These are phyloP conservation scores for Ceryle rudis DNA, from an alignment of 2,797 vertebrate genomes.

Conservation along the genomic window DNA sequence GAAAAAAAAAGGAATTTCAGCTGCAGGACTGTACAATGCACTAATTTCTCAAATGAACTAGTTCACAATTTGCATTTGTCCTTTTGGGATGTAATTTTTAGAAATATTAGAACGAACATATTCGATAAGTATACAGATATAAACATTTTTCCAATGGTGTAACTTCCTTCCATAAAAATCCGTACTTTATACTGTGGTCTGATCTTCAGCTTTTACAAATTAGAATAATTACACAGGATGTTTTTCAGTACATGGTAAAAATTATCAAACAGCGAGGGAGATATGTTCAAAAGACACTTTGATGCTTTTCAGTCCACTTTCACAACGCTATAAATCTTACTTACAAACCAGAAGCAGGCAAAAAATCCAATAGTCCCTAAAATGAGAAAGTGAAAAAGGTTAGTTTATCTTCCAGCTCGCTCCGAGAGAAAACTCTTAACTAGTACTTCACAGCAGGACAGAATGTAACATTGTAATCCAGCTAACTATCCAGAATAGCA, in stretches of 20 bases:
- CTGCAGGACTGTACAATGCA: background rate
- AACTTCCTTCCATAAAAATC: constrained; percentile 14
- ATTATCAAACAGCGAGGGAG: constrained; percentile 37
- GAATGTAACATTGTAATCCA: background rate
- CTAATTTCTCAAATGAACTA: constrained; percentile 10
- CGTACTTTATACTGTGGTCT: constrained; percentile 19
- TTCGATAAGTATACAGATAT: constrained; percentile 7
- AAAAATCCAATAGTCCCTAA: constrained; percentile 80
- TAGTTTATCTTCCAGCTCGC: background rate
- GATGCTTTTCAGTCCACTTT: constrained; percentile 79
- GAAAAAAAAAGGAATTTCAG: background rate
- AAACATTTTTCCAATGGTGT: constrained; percentile 15
- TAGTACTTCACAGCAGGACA: background rate
- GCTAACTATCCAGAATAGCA: background rate
- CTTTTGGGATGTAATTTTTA: background rate
- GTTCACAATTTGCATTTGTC: background rate
- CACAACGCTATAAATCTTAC: constrained; percentile 79
- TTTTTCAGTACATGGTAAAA: constrained; percentile 45
- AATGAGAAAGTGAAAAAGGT: constrained; percentile 55
- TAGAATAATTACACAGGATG: constrained; percentile 31
- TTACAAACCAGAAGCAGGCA: constrained; percentile 81
- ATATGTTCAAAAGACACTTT: constrained; percentile 36
- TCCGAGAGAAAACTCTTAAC: background rate
- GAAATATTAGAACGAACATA: background rate
- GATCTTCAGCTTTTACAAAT: constrained; percentile 34